Base-by-base conservation (phyloP, 2,888 invertebrate species). In the Ceriagrion tenellum region DNA sequence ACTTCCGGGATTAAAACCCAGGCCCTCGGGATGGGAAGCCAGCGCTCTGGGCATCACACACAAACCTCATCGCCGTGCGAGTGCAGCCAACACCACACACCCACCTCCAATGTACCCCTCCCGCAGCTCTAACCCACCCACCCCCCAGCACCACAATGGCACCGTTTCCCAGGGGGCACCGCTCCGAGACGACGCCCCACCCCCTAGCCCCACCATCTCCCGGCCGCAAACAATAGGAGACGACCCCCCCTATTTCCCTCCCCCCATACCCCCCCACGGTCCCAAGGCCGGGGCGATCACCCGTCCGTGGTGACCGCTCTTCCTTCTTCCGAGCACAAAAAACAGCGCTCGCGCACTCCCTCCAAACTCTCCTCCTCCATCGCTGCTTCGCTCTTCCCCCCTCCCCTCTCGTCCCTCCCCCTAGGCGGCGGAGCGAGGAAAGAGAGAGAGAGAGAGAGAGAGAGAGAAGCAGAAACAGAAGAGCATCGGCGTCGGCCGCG, bases 251-350 rank as follows among this genome's bases (percentile, higher is more conserved):
- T 16, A 6, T 59, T 59, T 20, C 59, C 59, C 59, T n/a, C 69
- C n/a, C 69, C 69, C 69, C 69, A n/a, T n/a, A 47, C 47, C 47
- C 47, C 4, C 69, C 26, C 12, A n/a, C 26, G 6, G 12, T 12
- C 26, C 69, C 69, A 69, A 69, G 69, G 69, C 69, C 69, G 69
- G 69, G 69, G 69, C 69, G 69, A 69, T 69, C 69, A 69, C 26
- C 69, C 10, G 69, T 26, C 69, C 69, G 69, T 69, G 69, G n/a
- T 69, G 69, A 69, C 69, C 69, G 69, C 26, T n/a, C 69, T 26
- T 23, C n/a, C 69, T 69, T n/a, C 69, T 6, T 12, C 69, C 69
- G 59, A 16, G 16, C 18, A 16, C 16, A 16, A 59, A 59, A 59
- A 59, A 59, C 59, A 59, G 59, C 3, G 59, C 59, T 0, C 59